Evolutionary conservation across 2,113 vertebrate genomes (phyloP), one percentile per base, ranked within the genome.

Genomic region (Camarhynchus parvulus): DNA sequence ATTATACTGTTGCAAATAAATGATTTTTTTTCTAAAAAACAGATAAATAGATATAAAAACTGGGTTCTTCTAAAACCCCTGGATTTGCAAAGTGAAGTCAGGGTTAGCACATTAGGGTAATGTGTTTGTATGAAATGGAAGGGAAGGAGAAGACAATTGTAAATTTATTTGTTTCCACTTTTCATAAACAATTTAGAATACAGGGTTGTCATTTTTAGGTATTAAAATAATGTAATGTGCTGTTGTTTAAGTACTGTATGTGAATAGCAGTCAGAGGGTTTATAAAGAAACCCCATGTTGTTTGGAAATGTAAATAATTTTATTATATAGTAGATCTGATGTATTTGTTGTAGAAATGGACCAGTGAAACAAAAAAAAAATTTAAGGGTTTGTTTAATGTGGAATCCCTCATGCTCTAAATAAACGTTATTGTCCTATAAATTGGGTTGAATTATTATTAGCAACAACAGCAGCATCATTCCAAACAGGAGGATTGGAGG

Each of bases 311-410:
- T 98, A 98, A 98, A 98, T 98, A 98, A 93, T 98, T 98, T 98
- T 98, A 98, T 98, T 98, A 98, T 97, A 98, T 96, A 97, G 96
- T 98, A 98, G 97, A 97, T 94, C 92, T 95, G 97, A 97, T 97
- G 98, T 98, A 98, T 98, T 98, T 98, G 98, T 98, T 98, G 98
- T 98, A 98, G 98, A 98, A 98, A 98, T 95, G 98, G 98, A 98
- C 98, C 98, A 98, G 98, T 98, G 97, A 98, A 95, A 97, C 92
- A 89, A 80, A 79, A 91, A 98, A 91, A 97, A 81, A 98, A 96
- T 97, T 87, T 96, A 97, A 98, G 95, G 96, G 86, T 98, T 98
- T 98, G 96, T 98, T 98, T 91, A 97, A 98, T 98, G 98, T 98
- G 98, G 98, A 98, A 97, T 98, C 97, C 87, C 89, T 97, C 96